These are phyloP conservation scores for Aporrectodea caliginosa DNA, from an alignment of 1,140 invertebrate species.

Conservation along the genomic window DNA sequence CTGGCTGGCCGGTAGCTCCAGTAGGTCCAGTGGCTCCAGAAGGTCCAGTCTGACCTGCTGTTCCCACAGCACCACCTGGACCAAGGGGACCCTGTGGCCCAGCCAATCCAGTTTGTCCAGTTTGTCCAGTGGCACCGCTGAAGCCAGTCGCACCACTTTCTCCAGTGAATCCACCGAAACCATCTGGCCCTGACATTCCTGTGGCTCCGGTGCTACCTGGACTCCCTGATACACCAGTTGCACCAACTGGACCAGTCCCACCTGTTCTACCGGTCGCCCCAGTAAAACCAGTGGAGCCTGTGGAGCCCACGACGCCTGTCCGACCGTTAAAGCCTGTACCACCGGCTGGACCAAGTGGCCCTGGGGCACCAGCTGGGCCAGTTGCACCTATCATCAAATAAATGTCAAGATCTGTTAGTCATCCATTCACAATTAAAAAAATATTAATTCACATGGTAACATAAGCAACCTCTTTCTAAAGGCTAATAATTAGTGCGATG, in stretches of 20 bases:
- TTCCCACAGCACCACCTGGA: conserved; percentile 1
- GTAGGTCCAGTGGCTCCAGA: conserved; percentile 5
- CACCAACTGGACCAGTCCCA: conserved; percentile 11
- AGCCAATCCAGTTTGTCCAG: conserved; percentile 1
- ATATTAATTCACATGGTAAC: too few relatives aligned
- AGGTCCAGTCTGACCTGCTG: neutral
- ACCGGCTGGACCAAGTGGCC: conserved; percentile 14
- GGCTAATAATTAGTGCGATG: too few relatives aligned
- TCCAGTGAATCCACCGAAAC: conserved; percentile 11
- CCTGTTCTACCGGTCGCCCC: conserved; percentile 7
- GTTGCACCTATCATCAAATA: too few relatives aligned
- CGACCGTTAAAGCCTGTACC: neutral
- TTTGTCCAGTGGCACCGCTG: conserved; percentile 13
- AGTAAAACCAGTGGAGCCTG: conserved; percentile 13
- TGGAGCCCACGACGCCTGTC: conserved; percentile 6
- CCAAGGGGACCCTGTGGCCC: conserved; percentile 5
- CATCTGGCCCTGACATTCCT: conserved; percentile 16
- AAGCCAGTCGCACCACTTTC: conserved; percentile 15
- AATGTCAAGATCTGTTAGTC: too few relatives aligned
- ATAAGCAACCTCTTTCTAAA: too few relatives aligned
- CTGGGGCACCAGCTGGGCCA: conserved; percentile 12
- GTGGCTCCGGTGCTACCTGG: conserved; percentile 8
- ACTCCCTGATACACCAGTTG: conserved; percentile 9
- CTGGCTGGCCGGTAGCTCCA: conserved; percentile 10
- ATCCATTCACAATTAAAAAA: too few relatives aligned